phyloP scores from a whole-genome alignment of 2,113 vertebrate species.

The Pluvialis apricaria region DNA sequence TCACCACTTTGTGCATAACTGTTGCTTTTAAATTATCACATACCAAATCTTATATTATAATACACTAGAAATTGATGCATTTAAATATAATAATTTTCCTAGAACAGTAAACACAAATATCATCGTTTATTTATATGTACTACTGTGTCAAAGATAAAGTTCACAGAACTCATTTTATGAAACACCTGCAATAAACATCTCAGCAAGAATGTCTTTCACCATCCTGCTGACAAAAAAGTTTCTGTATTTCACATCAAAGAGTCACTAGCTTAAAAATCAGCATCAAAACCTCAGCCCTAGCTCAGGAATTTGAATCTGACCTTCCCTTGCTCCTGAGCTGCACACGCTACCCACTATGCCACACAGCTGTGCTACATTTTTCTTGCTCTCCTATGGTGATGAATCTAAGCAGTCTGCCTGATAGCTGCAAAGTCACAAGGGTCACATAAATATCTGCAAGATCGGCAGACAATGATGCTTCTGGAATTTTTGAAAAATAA shows the following conservation, averaged over 20 bases:
- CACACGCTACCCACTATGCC: not conserved
- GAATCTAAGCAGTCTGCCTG: not conserved
- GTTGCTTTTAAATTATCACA: not conserved
- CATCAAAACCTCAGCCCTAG: not conserved
- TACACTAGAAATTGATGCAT: not conserved
- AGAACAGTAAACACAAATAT: not conserved
- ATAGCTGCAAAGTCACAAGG: conserved; percentile 5
- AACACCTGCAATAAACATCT: not conserved
- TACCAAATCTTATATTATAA: not conserved
- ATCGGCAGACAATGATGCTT: not conserved
- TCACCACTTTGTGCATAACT: not conserved
- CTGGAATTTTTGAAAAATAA: conserved; percentile 31
- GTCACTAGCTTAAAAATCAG: not conserved
- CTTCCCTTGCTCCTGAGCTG: not conserved
- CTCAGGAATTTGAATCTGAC: not conserved
- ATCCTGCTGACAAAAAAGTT: not conserved
- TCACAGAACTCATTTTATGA: not conserved
- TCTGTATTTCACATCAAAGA: not conserved
- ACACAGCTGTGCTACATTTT: not conserved
- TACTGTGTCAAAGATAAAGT: not conserved
- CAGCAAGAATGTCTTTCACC: not conserved
- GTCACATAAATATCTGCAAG: conserved; percentile 25
- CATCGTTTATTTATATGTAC: not conserved
- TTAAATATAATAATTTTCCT: not conserved
- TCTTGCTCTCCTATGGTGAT: not conserved